phyloP scores from a whole-genome alignment of 2,113 vertebrate species.

The Campylomormyrus tamandua region DNA sequence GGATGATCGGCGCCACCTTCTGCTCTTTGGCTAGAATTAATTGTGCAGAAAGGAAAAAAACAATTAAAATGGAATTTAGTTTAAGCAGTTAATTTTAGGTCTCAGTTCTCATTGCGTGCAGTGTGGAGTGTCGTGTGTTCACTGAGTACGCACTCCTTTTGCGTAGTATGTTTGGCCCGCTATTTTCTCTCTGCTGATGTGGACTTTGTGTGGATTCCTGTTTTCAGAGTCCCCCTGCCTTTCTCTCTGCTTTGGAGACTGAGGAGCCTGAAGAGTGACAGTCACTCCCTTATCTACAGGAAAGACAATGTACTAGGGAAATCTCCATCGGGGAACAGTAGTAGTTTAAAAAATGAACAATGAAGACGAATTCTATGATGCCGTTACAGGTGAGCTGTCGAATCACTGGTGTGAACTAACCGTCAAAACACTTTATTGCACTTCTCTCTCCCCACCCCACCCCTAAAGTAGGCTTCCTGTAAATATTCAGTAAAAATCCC shows the following conservation, averaged over 20 bases:
- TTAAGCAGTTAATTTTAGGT: neutral
- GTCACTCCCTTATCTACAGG: slow-evolving; percentile 2
- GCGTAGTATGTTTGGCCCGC: neutral
- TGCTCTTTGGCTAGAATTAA: neutral
- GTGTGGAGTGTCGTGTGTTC: neutral
- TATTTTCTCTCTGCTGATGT: neutral
- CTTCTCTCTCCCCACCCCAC: neutral
- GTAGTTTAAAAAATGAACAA: slow-evolving; percentile 73
- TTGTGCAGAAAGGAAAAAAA: neutral
- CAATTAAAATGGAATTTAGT: neutral
- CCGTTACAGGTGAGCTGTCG: slow-evolving; percentile 76
- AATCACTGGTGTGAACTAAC: neutral
- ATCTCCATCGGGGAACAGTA: slow-evolving; percentile 21
- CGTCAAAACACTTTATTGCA: neutral
- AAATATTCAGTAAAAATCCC: neutral
- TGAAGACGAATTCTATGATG: slow-evolving; percentile 94
- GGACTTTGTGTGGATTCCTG: neutral
- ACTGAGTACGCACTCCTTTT: neutral
- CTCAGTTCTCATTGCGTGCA: neutral
- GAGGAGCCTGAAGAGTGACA: slow-evolving; percentile 12
- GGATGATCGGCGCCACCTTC: neutral
- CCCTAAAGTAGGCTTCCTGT: neutral
- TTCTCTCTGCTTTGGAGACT: neutral
- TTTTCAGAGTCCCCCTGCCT: slow-evolving; percentile 20
- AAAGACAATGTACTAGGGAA: slow-evolving; percentile 60